Evolutionary conservation across 2,797 vertebrate species (phyloP).

Genomic region (Poecilia wingei): DNA sequence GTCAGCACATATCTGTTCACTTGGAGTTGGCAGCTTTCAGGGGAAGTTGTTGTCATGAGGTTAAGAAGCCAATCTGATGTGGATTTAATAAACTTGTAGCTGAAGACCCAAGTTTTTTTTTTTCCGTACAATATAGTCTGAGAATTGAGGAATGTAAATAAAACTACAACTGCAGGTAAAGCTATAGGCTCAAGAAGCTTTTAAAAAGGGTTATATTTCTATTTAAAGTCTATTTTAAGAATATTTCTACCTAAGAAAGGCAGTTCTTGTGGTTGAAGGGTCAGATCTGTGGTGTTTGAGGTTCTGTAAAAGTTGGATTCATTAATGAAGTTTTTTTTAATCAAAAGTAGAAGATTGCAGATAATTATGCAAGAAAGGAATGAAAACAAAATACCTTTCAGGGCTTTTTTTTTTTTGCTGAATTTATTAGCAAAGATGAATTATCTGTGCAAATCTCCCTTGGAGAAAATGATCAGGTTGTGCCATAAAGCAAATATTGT

Average conservation of each 20-base stretch:
- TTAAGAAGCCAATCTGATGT: background rate
- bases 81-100: background rate
- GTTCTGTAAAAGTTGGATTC: background rate
- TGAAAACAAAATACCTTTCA: background rate
- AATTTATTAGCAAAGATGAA: background rate
- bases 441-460: slow-evolving; percentile 5
- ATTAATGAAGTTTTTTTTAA: background rate
- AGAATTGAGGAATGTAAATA: background rate
- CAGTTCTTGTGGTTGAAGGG: background rate
- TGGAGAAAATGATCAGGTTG: slow-evolving; percentile 22
- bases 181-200: background rate
- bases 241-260: background rate
- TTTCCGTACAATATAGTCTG: background rate
- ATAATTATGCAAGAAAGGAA: background rate
- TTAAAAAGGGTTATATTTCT: background rate
- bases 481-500: slow-evolving; percentile 19
- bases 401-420: background rate
- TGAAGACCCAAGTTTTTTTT: background rate
- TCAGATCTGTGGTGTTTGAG: background rate
- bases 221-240: background rate
- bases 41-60: background rate
- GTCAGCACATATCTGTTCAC: background rate
- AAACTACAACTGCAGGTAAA: background rate
- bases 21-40: background rate
- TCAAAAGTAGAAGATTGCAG: background rate